Percentiles rank a stretch among this genome's conserved stretches.
These are phyloP conservation scores for Pangasius macronema DNA, from an alignment of 2,797 vertebrate genomes.

Conservation along the genomic window DNA sequence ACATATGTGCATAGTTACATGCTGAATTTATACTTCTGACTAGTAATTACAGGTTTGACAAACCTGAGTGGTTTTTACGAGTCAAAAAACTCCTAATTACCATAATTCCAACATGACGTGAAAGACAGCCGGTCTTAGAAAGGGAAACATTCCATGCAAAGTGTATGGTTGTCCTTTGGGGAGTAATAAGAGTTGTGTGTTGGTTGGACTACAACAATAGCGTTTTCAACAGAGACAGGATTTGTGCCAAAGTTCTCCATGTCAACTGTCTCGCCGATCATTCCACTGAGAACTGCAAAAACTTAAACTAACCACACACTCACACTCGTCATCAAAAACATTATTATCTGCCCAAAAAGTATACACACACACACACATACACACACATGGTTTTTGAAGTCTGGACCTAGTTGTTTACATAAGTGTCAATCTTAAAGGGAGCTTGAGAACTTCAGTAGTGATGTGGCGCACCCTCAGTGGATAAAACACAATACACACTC, in stretches of 20 bases:
- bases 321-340: background rate
- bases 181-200: slow-evolving; percentile 2
- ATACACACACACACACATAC: background rate
- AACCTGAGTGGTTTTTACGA: background rate
- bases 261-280: slow-evolving; percentile 47
- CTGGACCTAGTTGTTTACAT: slow-evolving; percentile 6
- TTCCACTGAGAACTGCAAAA: slow-evolving; percentile 33
- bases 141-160: slow-evolving; percentile 14
- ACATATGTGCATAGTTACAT: background rate
- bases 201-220: slow-evolving; percentile 30
- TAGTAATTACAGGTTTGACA: background rate
- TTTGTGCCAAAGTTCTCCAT: slow-evolving; percentile 20
- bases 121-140: slow-evolving; percentile 23
- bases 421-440: background rate
- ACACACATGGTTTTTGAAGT: background rate
- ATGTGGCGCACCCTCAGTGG: background rate
- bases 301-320: slow-evolving; percentile 36
- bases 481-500: background rate
- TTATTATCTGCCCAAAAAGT: background rate
- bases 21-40: background rate
- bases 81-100: background rate
- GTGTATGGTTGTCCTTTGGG: slow-evolving; percentile 18
- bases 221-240: slow-evolving; percentile 20
- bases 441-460: slow-evolving; percentile 1
- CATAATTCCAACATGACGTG: background rate